phyloP scores from a whole-genome alignment of 2,888 invertebrate species.

The Dicyrtoma fusca region DNA sequence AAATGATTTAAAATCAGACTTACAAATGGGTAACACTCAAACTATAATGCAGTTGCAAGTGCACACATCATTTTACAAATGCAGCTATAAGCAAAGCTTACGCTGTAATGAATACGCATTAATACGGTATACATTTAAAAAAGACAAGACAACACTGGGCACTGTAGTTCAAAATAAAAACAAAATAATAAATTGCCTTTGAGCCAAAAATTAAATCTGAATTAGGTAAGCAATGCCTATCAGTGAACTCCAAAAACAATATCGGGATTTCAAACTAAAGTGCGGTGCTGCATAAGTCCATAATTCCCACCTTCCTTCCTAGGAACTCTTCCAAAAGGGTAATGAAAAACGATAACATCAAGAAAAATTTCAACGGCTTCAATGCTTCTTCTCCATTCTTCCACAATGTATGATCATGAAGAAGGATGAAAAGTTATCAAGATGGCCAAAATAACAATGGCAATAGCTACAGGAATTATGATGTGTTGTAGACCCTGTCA shows the following conservation, averaged over 20 bases:
- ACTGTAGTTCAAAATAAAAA: neutral
- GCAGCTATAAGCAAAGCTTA: no score
- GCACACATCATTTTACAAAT: no score
- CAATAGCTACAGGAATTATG: constrained; percentile 60
- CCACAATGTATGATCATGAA: constrained; percentile 30
- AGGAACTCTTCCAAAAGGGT: constrained; percentile 33
- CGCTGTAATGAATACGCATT: neutral
- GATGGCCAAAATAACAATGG: constrained; percentile 61
- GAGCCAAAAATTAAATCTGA: constrained; percentile 3
- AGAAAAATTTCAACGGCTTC: constrained; percentile 17
- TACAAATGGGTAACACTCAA: neutral
- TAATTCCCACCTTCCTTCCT: constrained; percentile 21
- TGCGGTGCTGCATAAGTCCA: no score
- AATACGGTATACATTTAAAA: neutral
- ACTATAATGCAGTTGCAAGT: no score
- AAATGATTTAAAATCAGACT: neutral
- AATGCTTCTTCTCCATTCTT: constrained; percentile 10
- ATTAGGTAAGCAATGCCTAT: neutral
- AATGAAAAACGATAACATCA: constrained; percentile 20
- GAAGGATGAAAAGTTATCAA: constrained; percentile 60
- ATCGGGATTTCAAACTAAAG: no score
- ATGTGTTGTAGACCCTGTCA: constrained; percentile 60
- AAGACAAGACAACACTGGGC: neutral
- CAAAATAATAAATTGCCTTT: no score
- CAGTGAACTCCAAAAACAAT: neutral